Conservation (phyloP, 2,797 vertebrate species). For the Dromococcyx pavoninus region DNA sequence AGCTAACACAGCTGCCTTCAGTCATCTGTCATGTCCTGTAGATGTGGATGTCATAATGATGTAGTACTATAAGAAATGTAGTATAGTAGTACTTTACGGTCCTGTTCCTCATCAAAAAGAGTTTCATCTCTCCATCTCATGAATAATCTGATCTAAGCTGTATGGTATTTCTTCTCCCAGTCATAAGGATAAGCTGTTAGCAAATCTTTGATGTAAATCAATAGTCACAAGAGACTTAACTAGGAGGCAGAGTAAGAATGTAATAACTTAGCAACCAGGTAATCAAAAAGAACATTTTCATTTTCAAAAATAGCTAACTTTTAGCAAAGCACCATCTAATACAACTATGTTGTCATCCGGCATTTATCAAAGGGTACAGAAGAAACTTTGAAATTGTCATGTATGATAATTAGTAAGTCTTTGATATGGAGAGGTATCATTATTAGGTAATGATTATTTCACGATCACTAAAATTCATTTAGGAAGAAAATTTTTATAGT, state of each 20-base stretch:
- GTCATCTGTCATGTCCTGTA: background rate
- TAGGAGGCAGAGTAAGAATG: background rate
- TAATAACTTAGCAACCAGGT: constrained; percentile 17
- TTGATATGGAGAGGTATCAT: background rate
- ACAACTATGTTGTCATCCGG: background rate
- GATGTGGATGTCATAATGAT: background rate
- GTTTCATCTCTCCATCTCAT: constrained; percentile 21
- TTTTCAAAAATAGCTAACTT: constrained; percentile 7
- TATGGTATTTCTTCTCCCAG: constrained; percentile 47
- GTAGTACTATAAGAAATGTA: background rate
- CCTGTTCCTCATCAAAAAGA: constrained; percentile 38
- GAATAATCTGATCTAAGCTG: constrained; percentile 63
- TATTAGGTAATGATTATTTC: background rate
- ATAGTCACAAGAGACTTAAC: constrained; percentile 41
- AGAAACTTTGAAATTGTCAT: background rate
- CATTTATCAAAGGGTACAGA: constrained; percentile 49
- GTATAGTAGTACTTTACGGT: background rate
- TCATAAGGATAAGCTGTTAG: constrained; percentile 45
- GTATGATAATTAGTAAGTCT: background rate
- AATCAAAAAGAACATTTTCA: constrained; percentile 46
- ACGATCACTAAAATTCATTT: background rate
- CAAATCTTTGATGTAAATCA: constrained; percentile 67
- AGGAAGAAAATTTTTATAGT: background rate
- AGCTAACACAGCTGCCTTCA: background rate
- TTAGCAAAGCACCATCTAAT: background rate